Evolutionary conservation across 2,888 invertebrate genomes (phyloP).

Genomic region (Lacanobia wlatinum): DNA sequence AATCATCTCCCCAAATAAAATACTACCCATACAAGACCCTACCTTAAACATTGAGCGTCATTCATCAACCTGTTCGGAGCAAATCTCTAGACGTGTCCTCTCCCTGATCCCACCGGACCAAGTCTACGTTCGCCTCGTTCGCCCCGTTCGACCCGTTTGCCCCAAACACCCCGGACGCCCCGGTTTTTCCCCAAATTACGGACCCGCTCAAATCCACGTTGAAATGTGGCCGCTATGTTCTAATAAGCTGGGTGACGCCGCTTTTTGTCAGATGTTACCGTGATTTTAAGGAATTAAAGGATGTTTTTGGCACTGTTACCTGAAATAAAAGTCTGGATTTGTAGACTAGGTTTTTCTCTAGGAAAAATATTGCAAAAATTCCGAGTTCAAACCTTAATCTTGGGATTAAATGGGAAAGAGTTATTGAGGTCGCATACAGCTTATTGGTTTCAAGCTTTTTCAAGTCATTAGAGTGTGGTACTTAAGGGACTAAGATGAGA

Average conservation of each 20-base stretch:
- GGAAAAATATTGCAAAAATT: neutral
- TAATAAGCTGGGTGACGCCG: conserved; percentile 52
- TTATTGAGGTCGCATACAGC: conserved; percentile 8
- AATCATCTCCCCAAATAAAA: conserved; percentile 23
- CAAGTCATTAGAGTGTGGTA: neutral
- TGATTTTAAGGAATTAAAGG: conserved; percentile 52
- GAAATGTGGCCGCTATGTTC: conserved; percentile 62
- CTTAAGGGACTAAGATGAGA: neutral
- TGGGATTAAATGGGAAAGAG: conserved; percentile 25
- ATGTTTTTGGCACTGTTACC: conserved; percentile 19
- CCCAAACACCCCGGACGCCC: conserved; percentile 15
- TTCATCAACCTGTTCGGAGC: conserved; percentile 74
- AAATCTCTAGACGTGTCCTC: conserved; percentile 71
- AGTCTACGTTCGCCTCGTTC: conserved; percentile 38
- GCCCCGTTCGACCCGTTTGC: conserved; percentile 15
- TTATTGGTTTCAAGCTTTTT: conserved; percentile 26
- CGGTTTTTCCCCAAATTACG: conserved; percentile 67
- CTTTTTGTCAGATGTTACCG: conserved; percentile 47
- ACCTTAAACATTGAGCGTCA: conserved; percentile 64
- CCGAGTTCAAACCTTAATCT: neutral
- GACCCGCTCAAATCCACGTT: conserved; percentile 62
- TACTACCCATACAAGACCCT: conserved; percentile 8
- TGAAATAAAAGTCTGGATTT: conserved; percentile 32
- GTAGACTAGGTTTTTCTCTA: conserved; percentile 4
- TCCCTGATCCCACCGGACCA: conserved; percentile 63